Conservation (phyloP, 2,797 vertebrate genomes). For the Anabacerthia variegaticeps region DNA sequence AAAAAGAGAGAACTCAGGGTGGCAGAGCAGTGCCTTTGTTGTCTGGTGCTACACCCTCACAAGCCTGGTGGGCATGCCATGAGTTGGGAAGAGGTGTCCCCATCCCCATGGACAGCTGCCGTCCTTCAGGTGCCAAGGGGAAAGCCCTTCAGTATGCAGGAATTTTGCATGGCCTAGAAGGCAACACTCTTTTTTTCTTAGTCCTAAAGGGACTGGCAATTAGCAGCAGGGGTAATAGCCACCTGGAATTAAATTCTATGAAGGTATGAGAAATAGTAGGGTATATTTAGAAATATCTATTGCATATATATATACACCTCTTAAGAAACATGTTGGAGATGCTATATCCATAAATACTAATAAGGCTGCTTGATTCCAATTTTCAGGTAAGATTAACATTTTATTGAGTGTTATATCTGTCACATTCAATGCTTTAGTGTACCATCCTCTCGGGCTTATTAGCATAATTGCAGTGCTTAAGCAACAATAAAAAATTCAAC, state of each 20-base stretch:
- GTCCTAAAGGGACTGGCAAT: constrained; percentile 10
- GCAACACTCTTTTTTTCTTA: background rate
- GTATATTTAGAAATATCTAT: constrained; percentile 63
- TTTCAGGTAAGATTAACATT: constrained; percentile 83
- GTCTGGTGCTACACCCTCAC: background rate
- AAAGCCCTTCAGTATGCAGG: background rate
- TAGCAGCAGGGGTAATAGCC: constrained; percentile 23
- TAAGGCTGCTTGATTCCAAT: constrained; percentile 79
- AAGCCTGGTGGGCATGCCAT: accelerated
- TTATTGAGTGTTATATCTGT: constrained; percentile 82
- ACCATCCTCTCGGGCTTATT: constrained; percentile 76
- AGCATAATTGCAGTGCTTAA: constrained; percentile 83
- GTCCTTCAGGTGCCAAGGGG: background rate
- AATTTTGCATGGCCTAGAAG: background rate
- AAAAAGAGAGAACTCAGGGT: accelerated
- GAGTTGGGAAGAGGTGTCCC: background rate
- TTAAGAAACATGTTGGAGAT: constrained; percentile 71
- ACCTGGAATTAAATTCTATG: constrained; percentile 52
- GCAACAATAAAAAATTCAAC: constrained; percentile 80
- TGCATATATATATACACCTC: constrained; percentile 71
- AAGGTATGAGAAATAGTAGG: constrained; percentile 33
- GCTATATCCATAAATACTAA: constrained; percentile 80
- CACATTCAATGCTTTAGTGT: constrained; percentile 74
- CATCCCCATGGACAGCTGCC: background rate
- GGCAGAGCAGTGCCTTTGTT: background rate